Base-by-base conservation (phyloP, 2,888 invertebrate genomes). In the Caenorhabditis becei region DNA sequence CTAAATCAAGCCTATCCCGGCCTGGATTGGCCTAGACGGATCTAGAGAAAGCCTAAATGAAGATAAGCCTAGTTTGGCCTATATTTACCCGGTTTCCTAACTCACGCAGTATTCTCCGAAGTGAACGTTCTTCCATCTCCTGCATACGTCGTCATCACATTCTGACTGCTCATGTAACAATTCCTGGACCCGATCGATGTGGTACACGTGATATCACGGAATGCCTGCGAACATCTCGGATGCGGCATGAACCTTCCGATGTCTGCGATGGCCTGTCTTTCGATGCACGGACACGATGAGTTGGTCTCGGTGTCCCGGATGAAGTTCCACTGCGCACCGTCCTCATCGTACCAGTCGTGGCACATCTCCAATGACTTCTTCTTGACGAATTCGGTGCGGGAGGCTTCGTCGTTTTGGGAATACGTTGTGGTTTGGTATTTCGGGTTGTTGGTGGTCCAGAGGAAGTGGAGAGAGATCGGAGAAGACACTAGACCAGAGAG, bases 171-270 rank as follows among this genome's bases (percentile, higher is more conserved):
- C 90, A 91, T 90, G 82, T 91, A 91, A 91, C 98, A 99, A 92
- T 97, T 97, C 35, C 95, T 93, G 51, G 96, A 96, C 41, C 95
- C 96, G 91, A 94, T 94, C 91, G 97, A 96, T 89, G 95, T 95
- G 91, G 94, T 94, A 91, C 97, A 97, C 11, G 90, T 88, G 69
- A 90, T 92, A 91, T 84, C 91, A 89, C 84, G 87, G 87, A 88
- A 89, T n/a, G 82, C 85, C 75, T 87, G 87, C 2, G 86, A 86
- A 53, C 87, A 87, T 77, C 87, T 75, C 11, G 91, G 91, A 87
- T 91, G 91, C 0, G 97, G 96, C 92, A 96, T 94, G 92, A 94
- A 98, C 23, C 97, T 94, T 7, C 98, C 98, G 92, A 96, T 95
- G 91, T 99, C 98, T 69, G 94, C 93, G 2, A 96, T 91, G 0